Conservation (phyloP, 1,140 invertebrate genomes). For the Vollenhovia emeryi region DNA sequence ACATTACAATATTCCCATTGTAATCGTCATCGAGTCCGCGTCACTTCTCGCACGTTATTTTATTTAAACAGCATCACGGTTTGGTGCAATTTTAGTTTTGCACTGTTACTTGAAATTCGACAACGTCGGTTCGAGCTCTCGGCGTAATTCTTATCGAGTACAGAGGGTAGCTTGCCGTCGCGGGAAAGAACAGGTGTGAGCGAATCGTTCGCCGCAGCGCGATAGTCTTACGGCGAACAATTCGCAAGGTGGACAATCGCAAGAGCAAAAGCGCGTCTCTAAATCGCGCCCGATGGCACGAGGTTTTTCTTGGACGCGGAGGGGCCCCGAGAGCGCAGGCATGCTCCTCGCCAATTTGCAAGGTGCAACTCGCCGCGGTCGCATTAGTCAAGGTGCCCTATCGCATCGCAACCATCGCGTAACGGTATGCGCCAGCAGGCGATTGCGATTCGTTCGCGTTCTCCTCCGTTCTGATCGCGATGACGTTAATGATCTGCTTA, state of each 20-base stretch:
- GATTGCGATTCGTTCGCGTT: slow-evolving; percentile 79
- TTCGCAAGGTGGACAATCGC: slow-evolving; percentile 76
- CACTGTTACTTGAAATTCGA: background rate
- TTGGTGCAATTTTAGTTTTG: background rate
- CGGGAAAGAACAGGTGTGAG: slow-evolving; percentile 29
- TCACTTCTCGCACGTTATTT: background rate
- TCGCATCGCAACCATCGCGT: slow-evolving; percentile 82
- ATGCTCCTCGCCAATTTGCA: slow-evolving; percentile 81
- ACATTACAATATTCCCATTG: too few species aligned
- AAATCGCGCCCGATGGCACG: slow-evolving; percentile 76
- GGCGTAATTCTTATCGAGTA: background rate
- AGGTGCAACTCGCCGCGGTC: slow-evolving; percentile 81
- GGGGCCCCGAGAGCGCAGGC: slow-evolving; percentile 62
- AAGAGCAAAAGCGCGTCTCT: slow-evolving; percentile 63
- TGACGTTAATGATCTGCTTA: slow-evolving; percentile 85
- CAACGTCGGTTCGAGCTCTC: background rate
- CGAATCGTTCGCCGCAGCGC: background rate
- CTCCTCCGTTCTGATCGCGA: slow-evolving; percentile 69
- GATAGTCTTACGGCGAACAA: slow-evolving; percentile 36
- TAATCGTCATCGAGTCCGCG: background rate
- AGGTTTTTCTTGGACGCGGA: slow-evolving; percentile 75
- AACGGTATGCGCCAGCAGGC: slow-evolving; percentile 80
- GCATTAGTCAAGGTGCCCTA: slow-evolving; percentile 84
- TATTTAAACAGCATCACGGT: background rate
- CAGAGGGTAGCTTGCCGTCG: background rate